Conservation (phyloP, 2,888 invertebrate genomes). For the Erebia aethiops region DNA sequence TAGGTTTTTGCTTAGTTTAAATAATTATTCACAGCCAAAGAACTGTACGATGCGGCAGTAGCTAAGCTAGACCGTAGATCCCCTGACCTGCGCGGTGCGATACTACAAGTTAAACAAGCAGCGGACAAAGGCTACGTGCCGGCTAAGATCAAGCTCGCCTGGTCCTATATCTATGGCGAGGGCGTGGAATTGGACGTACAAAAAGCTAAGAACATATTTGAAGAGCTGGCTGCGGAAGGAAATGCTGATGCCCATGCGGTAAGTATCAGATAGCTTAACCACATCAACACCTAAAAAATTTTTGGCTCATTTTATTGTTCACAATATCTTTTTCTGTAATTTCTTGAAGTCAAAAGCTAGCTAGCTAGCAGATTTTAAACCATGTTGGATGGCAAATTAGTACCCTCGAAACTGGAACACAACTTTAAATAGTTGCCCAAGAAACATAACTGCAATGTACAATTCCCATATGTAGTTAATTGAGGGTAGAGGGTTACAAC, state of each 20-base stretch:
- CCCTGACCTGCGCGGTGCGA: conserved; percentile 88
- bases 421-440: no score
- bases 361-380: no score
- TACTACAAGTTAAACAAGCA: conserved; percentile 89
- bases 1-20: conserved; percentile 33
- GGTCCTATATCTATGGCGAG: conserved; percentile 94
- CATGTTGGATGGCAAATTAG: no score
- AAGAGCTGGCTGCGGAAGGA: conserved; percentile 88
- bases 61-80: conserved; percentile 88
- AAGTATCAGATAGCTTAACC: conserved; percentile 47
- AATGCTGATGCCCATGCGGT: conserved; percentile 95
- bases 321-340: no score
- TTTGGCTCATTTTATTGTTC: no score
- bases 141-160: conserved; percentile 93
- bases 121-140: conserved; percentile 91
- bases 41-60: conserved; percentile 88
- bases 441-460: no score
- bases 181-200: conserved; percentile 89
- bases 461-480: no score
- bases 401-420: no score
- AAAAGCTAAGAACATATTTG: conserved; percentile 89
- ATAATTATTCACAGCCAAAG: conserved; percentile 82
- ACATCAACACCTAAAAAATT: neutral
- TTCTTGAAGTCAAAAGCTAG: no score
- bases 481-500: no score